phyloP scores from a whole-genome alignment of 2,113 vertebrate genomes.

The Epinephelus fuscoguttatus region DNA sequence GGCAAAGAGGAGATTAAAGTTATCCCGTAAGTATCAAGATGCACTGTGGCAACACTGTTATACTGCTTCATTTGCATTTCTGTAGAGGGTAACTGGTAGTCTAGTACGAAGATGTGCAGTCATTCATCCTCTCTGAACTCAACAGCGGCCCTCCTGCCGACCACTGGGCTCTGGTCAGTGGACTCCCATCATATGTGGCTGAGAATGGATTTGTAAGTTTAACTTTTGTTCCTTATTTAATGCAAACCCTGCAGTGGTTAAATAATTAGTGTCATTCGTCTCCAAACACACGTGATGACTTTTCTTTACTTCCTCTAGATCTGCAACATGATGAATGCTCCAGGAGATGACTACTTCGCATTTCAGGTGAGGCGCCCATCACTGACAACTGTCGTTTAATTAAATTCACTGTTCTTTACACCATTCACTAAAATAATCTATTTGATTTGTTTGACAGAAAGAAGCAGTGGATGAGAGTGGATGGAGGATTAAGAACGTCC shows the following conservation, averaged over 20 bases:
- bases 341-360: conserved; percentile 89
- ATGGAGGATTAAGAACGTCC: conserved; percentile 91
- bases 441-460: conserved; percentile 82
- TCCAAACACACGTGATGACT: neutral
- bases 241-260: neutral
- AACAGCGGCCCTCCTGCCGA: conserved; percentile 90
- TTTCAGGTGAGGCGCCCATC: conserved; percentile 87
- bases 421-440: neutral
- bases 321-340: conserved; percentile 95
- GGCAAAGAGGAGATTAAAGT: conserved; percentile 97
- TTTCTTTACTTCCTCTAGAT: conserved; percentile 81
- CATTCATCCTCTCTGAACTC: conserved; percentile 43
- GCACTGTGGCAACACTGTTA: neutral
- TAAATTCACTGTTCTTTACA: neutral
- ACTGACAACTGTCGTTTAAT: neutral
- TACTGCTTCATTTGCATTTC: neutral
- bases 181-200: conserved; percentile 92
- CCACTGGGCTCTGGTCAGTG: conserved; percentile 93
- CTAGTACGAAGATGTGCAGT: neutral
- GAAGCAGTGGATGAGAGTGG: conserved; percentile 91
- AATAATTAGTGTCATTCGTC: neutral
- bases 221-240: neutral
- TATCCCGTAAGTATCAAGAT: conserved; percentile 88
- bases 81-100: neutral
- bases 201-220: conserved; percentile 96